Base-by-base conservation (phyloP, 2,888 invertebrate species). In the Coelinius sp. region DNA sequence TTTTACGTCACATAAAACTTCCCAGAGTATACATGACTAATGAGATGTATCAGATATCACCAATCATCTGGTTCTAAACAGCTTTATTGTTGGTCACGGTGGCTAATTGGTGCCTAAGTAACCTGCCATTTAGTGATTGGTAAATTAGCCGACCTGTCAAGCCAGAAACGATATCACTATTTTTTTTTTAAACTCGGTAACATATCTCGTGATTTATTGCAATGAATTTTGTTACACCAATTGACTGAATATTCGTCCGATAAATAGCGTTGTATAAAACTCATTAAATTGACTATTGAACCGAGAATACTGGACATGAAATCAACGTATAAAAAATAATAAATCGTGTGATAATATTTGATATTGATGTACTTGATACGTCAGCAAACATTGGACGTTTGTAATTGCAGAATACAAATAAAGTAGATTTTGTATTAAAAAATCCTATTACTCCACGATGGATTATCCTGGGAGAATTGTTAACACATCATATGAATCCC, bases 21-120 rank as follows among this genome's bases (percentile, higher is more conserved):
- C 14, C 7, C 12, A 5, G n/a, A 38, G 31, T 35, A 59, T 22
- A 63, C 24, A 41, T 24, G 24, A 41, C 38, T 63, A 63, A 41
- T 41, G 25, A 63, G 41, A 63, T 24, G 24, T 63, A 41, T 63
- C 38, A 49, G 0, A 35, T 52, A 66, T 31, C 35, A 52, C 52
- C 35, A 35, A 52, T 52, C 35, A 46, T 20, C 25, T 31, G 41
- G 44, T 72, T 38, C 10, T 53, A 56, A 27, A 68, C 38, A n/a
- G 27, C 66, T 67, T 76, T 71, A 75, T 78, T 77, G 77, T 78
- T 73, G 63, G 75, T 77, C 77, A 77, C 73, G 78, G 68, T 64
- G 27, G 24, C 44, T 71, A 71, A 71, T 71, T 62, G 62, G 35
- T 53, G 62, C 66, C 69, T 73, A 72, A 76, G 69, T 78, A 73